Base-by-base conservation (phyloP, 2,888 invertebrate genomes). In the Erebia palarica region DNA sequence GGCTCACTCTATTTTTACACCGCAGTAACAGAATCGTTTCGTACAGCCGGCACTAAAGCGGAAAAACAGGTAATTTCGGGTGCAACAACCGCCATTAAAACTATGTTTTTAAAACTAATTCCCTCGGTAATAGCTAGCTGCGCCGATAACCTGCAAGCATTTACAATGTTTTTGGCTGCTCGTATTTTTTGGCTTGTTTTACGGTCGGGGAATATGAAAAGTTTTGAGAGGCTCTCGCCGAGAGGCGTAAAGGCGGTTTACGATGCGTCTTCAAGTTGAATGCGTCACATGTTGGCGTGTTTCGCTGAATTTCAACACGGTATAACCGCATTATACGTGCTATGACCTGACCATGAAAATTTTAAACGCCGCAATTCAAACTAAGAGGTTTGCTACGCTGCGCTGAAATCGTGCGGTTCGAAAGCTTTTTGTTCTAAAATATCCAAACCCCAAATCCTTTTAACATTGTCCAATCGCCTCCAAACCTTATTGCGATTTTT, bases 141-240 rank as follows among this genome's bases (percentile, higher is more conserved):
- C 84, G 83, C 83, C 90, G 91, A 91, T 91, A 90, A 87, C 87
- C 85, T 80, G 86, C 86, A 81, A 87, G 85, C 88, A 89, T 92
- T 91, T 92, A 93, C 93, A 93, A 92, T 93, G 93, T 93, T 91
- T 90, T 92, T 87, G 89, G 86, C 81, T 83, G 89, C 86, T 91
- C 91, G 92, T 92, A 92, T 92, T 92, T 93, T 92, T 92, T 89
- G 90, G 91, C 85, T 86, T 83, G 88, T 88, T 92, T 92, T 92
- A 92, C 88, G 88, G 88, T 84, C 85, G 88, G 83, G 84, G 90
- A 92, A 93, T 93, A 93, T 93, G 92, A 92, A 93, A 93, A 93
- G 90, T 93, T 92, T 89, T 86, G 90, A 90, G 88, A 85, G 89
- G 89, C 88, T 90, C 87, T 89, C 88, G 86, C 78, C 81, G 86